These are phyloP conservation scores for Phyllostomus discolor DNA, from an alignment of 2,113 vertebrate genomes.

Conservation along the genomic window DNA sequence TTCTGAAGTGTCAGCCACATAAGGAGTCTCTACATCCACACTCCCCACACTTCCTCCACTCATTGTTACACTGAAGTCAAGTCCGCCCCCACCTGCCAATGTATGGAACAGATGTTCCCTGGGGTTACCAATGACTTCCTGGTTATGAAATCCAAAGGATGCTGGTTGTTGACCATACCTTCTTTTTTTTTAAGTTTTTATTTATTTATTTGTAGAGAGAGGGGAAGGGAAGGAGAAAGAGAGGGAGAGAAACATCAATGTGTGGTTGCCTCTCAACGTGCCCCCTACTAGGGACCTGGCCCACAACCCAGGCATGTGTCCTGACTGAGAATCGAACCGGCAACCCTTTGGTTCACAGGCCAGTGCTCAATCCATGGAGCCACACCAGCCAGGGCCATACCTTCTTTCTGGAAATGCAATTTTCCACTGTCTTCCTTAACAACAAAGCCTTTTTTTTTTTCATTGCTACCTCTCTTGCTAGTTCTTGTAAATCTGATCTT, in stretches of 20 bases:
- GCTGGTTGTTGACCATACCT: background rate
- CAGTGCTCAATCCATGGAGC: no score
- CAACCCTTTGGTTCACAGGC: no score
- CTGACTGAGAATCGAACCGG: no score
- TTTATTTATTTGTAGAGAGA: no score
- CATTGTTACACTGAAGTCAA: background rate
- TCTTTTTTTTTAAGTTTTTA: no score
- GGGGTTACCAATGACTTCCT: background rate
- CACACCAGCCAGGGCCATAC: background rate
- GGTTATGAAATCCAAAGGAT: background rate
- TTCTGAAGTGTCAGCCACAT: background rate
- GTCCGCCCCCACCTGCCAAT: background rate
- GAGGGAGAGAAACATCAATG: no score
- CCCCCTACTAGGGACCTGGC: no score
- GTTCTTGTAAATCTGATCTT: background rate
- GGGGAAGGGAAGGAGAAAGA: no score
- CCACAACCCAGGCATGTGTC: no score
- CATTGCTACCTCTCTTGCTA: background rate
- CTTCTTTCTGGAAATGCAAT: background rate
- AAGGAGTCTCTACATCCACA: background rate
- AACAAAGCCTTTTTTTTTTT: background rate
- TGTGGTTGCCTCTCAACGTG: no score
- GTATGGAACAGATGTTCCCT: background rate
- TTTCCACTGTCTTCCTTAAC: background rate
- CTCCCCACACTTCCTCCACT: no score